Evolutionary conservation across 92 coral and sea anemone genomes (phyloP).

Genomic region (Meandrina meandrites): DNA sequence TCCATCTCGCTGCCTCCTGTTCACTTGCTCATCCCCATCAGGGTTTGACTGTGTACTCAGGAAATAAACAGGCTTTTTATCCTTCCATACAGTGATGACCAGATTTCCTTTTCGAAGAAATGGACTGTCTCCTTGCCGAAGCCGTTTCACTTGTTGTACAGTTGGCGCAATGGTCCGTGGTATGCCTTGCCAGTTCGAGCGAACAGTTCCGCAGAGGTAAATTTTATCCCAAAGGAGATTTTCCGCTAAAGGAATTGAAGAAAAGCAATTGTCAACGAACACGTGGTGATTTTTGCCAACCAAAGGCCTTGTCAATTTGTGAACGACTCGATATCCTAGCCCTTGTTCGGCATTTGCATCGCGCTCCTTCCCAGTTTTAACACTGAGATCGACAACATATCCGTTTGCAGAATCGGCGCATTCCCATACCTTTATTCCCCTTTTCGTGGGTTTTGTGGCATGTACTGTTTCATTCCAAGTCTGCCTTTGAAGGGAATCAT

Average conservation of each 20-base stretch:
- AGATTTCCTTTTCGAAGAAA: conserved; percentile 27
- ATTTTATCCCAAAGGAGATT: background rate
- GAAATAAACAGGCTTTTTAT: conserved; percentile 40
- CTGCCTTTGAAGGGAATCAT: conserved; percentile 33
- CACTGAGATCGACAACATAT: conserved; percentile 4
- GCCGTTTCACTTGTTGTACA: conserved; percentile 38
- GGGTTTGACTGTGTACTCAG: conserved; percentile 34
- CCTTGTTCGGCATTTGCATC: conserved; percentile 3
- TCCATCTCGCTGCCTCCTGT: conserved; percentile 30
- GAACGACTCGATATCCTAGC: background rate
- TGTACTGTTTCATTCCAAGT: conserved; percentile 26
- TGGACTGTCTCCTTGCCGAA: conserved; percentile 24
- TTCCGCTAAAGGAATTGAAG: background rate
- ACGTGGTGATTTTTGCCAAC: conserved; percentile 11
- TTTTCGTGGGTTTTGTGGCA: conserved; percentile 24
- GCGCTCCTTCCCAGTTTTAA: conserved; percentile 16
- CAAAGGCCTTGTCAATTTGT: conserved; percentile 15
- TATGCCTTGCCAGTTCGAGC: conserved; percentile 9
- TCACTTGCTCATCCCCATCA: conserved; percentile 34
- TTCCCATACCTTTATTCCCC: conserved; percentile 42
- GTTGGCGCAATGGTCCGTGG: conserved; percentile 23
- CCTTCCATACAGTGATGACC: conserved; percentile 42
- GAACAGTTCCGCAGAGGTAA: background rate
- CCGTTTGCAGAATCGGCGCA: conserved; percentile 22
- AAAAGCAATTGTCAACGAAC: background rate